Evolutionary conservation across 2,888 invertebrate species (phyloP), one percentile per base, ranked within the genome.

Genomic region (Achlya flavicornis): DNA sequence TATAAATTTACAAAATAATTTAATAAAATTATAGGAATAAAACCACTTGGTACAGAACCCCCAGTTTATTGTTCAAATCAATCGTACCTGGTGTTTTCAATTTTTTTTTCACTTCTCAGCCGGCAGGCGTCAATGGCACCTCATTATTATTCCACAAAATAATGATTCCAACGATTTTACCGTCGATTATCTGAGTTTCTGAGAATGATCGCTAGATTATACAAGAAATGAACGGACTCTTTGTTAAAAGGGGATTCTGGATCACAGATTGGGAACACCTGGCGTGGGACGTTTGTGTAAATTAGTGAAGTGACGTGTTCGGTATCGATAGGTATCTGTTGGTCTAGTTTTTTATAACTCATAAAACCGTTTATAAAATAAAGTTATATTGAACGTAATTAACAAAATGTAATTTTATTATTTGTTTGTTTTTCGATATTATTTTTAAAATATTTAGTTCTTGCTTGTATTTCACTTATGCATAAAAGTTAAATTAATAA

Each of bases 61-160:
- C 19, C 16, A 8, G 6, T 19, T 19, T 53, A 19, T 53, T 53
- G 46, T 19, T 53, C 7, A 4, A 53, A 19, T 53, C 19, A 10
- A 53, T 10, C 53, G 0, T 53, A n/a, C 10, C 53, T 10, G 7
- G 10, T 53, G 19, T 35, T 35, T 16, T 61, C 43, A 46, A 63
- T 63, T 48, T 65, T 61, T 64, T 62, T 61, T 63, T 43, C 16
- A 33, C 53, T 63, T 63, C 60, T 43, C 43, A n/a, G 64, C 57
- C 74, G 77, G 72, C 78, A 75, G 77, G 81, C 85, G 85, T 87
- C 87, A 87, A 87, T 86, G 77, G 81, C 80, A 80, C 79, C 86
- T 90, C 87, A 85, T 89, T 89, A 89, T 89, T 88, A 89, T 88
- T 85, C 88, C 79, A 83, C 79, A 83, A 86, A 85, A 88, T 88